These are phyloP conservation scores for Girardinichthys multiradiatus DNA, from an alignment of 2,113 vertebrate species.

Conservation along the genomic window DNA sequence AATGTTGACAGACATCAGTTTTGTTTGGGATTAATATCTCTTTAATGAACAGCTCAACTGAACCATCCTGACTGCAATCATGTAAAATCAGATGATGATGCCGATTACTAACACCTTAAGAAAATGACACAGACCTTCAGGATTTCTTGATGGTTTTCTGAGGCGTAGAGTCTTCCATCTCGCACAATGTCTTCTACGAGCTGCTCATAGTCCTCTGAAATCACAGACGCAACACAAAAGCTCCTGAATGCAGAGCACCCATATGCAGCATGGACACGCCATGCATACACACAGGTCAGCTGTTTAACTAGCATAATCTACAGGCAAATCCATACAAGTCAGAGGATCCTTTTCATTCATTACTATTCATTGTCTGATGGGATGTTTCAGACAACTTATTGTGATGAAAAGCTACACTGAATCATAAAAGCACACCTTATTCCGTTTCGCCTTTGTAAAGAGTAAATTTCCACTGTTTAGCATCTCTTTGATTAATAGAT, in stretches of 20 bases:
- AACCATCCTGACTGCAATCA: not conserved
- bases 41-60: not conserved
- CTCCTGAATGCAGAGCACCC: not conserved
- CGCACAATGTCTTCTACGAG: slow-evolving; percentile 97
- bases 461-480: not conserved
- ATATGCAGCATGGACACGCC: not conserved
- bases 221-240: not conserved
- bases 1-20: not conserved
- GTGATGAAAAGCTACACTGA: not conserved
- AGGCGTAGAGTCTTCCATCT: slow-evolving; percentile 94
- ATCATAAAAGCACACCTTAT: slow-evolving; percentile 9
- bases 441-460: not conserved
- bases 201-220: slow-evolving; percentile 95
- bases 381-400: not conserved
- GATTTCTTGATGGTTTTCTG: slow-evolving; percentile 98
- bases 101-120: not conserved
- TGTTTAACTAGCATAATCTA: slow-evolving; percentile 7
- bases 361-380: not conserved
- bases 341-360: not conserved
- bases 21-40: not conserved
- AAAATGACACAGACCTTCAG: slow-evolving; percentile 86
- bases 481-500: not conserved
- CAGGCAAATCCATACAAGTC: not conserved
- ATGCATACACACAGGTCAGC: not conserved
- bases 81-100: not conserved